Conservation (phyloP, 2,888 invertebrate species). For the Philereme transversata region DNA sequence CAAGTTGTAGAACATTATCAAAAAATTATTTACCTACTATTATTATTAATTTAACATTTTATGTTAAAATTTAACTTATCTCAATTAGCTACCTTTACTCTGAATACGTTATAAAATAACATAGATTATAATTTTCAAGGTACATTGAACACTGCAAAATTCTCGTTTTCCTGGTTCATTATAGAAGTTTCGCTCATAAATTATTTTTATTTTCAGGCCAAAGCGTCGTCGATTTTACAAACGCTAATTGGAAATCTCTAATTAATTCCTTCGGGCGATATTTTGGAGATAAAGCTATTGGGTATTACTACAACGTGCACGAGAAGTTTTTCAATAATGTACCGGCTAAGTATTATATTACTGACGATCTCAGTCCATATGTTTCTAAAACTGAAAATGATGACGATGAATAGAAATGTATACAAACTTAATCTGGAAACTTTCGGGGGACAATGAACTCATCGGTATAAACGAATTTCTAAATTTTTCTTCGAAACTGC, state of each 20-base stretch:
- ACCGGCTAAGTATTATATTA: constrained; percentile 29
- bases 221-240: constrained; percentile 35
- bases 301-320: constrained; percentile 24
- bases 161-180: background rate
- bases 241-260: constrained; percentile 41
- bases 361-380: constrained; percentile 23
- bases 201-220: constrained; percentile 31
- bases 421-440: no score
- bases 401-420: constrained; percentile 2
- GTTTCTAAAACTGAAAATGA: constrained; percentile 5
- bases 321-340: constrained; percentile 28
- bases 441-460: no score
- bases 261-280: constrained; percentile 34
- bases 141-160: no score
- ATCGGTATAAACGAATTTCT: no score
- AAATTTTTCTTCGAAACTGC: no score
- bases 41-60: no score
- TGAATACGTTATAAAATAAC: no score
- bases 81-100: no score
- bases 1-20: no score
- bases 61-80: no score
- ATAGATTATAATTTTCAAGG: no score
- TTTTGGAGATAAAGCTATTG: constrained; percentile 38
- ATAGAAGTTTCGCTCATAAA: background rate
- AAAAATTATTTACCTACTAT: no score